phyloP scores from a whole-genome alignment of 2,888 invertebrate species.

The Drosophila phalerata region DNA sequence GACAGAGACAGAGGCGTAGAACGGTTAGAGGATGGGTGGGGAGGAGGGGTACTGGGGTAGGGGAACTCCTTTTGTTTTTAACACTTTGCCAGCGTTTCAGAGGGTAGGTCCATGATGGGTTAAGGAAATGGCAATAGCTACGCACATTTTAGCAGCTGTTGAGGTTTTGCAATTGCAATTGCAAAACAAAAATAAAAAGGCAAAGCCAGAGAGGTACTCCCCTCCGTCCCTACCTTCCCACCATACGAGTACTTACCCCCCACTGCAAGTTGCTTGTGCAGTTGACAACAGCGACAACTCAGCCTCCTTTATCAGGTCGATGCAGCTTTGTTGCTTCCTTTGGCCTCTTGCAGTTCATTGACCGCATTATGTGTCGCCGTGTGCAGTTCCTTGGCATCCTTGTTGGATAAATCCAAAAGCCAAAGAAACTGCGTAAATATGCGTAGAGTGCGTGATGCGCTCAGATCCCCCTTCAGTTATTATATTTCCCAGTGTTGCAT shows the following conservation, averaged over 20 bases:
- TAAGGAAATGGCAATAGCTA: constrained; percentile 66
- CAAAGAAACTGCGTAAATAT: constrained; percentile 68
- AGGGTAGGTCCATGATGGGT: constrained; percentile 56
- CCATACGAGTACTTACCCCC: background rate
- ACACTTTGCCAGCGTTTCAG: constrained; percentile 63
- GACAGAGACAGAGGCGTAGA: background rate
- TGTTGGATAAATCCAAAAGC: constrained; percentile 41
- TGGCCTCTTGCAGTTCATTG: constrained; percentile 71
- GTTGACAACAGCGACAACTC: constrained; percentile 55
- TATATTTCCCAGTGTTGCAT: constrained; percentile 13
- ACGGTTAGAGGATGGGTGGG: background rate
- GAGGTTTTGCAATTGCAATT: constrained; percentile 63
- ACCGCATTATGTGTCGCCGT: constrained; percentile 71
- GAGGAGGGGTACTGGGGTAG: constrained; percentile 19
- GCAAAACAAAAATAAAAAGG: constrained; percentile 35
- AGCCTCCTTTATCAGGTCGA: constrained; percentile 1
- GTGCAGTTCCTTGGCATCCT: constrained; percentile 34
- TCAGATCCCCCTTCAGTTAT: constrained; percentile 24
- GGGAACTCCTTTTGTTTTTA: constrained; percentile 76
- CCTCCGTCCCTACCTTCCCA: background rate
- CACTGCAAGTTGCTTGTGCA: constrained; percentile 37
- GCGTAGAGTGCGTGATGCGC: constrained; percentile 51
- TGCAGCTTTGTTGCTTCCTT: constrained; percentile 48
- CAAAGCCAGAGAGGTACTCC: constrained; percentile 13
- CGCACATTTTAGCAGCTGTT: constrained; percentile 81